Conservation (phyloP, 2,113 vertebrate genomes). For the Hydrolagus affinis region DNA sequence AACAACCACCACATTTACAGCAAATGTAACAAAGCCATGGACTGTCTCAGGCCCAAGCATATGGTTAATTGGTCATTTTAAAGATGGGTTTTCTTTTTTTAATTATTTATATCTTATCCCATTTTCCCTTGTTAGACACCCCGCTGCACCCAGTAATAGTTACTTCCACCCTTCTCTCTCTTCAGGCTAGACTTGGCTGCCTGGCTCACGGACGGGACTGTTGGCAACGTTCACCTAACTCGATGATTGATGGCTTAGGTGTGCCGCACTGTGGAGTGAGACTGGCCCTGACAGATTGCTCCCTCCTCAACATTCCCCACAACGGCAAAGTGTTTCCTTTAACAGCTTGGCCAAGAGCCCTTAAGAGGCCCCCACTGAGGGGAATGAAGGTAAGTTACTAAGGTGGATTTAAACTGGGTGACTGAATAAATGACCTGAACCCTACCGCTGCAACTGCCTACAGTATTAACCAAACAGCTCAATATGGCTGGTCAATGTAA, state of each 20-base stretch:
- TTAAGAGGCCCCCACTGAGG: neutral
- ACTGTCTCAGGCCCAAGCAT: neutral
- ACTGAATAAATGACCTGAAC: neutral
- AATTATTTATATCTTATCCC: neutral
- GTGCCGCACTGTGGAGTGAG: neutral
- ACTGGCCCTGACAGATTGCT: neutral
- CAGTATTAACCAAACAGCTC: neutral
- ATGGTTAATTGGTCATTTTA: neutral
- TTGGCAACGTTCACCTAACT: neutral
- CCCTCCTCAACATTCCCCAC: no score
- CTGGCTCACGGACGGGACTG: neutral
- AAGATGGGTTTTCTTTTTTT: neutral
- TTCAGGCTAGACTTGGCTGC: neutral
- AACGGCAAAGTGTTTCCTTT: neutral
- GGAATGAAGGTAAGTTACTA: neutral
- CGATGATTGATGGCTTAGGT: neutral
- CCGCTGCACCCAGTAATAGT: neutral
- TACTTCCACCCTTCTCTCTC: neutral
- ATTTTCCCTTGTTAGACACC: neutral
- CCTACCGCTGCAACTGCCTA: neutral
- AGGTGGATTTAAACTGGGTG: neutral
- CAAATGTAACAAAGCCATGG: conserved; percentile 18
- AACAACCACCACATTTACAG: neutral
- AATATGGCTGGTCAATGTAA: neutral
- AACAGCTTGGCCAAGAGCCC: neutral